Percentiles rank a stretch among this genome's conserved stretches.
phyloP scores from a whole-genome alignment of 1,140 invertebrate species.

The Leptoteleia sp. region DNA sequence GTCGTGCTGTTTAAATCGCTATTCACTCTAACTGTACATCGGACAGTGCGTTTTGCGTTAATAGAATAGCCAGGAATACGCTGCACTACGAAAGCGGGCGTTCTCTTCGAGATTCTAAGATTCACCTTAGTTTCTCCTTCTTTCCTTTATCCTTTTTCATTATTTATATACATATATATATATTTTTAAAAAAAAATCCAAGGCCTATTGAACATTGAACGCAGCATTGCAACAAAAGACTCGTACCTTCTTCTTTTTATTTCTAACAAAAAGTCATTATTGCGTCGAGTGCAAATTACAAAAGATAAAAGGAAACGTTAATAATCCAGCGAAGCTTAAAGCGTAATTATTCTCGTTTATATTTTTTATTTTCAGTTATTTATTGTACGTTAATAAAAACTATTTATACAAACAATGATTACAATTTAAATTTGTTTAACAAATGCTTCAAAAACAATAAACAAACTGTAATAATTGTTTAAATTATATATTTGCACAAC shows the following conservation, averaged over 20 bases:
- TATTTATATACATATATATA: no score
- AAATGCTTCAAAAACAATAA: no score
- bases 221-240: constrained; percentile 25
- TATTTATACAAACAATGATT: no score
- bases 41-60: constrained; percentile 58
- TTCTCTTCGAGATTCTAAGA: constrained; percentile 37
- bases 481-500: no score
- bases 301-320: constrained; percentile 33
- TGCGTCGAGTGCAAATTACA: constrained; percentile 31
- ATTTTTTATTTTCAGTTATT: not conserved
- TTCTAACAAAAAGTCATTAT: constrained; percentile 31
- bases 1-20: constrained; percentile 55
- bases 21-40: constrained; percentile 63
- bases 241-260: constrained; percentile 36
- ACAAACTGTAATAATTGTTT: no score
- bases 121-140: constrained; percentile 15
- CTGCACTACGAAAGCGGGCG: constrained; percentile 40
- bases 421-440: no score
- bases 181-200: no score
- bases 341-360: constrained; percentile 2
- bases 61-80: constrained; percentile 47
- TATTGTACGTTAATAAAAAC: not conserved
- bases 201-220: constrained; percentile 43
- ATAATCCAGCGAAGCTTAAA: constrained; percentile 5
- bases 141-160: constrained; percentile 24